These are phyloP conservation scores for Cecropterus lyciades DNA, from an alignment of 1,140 invertebrate genomes.

Conservation along the genomic window DNA sequence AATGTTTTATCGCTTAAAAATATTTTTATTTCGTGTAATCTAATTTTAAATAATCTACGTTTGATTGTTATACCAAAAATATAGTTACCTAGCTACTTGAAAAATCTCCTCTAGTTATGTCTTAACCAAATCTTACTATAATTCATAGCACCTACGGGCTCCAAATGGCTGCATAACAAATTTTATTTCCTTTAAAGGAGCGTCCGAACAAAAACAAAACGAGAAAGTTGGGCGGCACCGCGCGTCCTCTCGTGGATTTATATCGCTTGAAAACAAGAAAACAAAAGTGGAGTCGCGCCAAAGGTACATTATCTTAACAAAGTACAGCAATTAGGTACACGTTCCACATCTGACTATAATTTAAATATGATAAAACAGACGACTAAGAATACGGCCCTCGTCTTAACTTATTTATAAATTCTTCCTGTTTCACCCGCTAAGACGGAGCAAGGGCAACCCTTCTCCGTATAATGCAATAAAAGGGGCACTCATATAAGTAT, in stretches of 20 bases:
- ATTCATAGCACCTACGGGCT: conserved; percentile 55
- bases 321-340: conserved; percentile 84
- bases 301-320: conserved; percentile 84
- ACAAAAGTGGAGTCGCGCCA: conserved; percentile 82
- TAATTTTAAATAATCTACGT: no score
- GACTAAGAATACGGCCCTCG: conserved; percentile 71
- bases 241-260: conserved; percentile 76
- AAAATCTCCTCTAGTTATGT: not conserved
- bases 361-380: conserved; percentile 84
- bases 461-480: conserved; percentile 82
- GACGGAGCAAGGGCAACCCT: conserved; percentile 68
- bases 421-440: conserved; percentile 58
- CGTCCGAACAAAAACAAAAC: conserved; percentile 78
- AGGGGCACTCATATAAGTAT: conserved; percentile 82
- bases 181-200: conserved; percentile 65
- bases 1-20: no score
- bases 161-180: conserved; percentile 70
- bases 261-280: conserved; percentile 80
- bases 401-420: conserved; percentile 83
- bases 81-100: no score
- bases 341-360: conserved; percentile 84
- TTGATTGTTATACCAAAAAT: no score
- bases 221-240: conserved; percentile 74
- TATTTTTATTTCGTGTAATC: no score
- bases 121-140: conserved; percentile 40